These are phyloP conservation scores for Climacteris rufus DNA, from an alignment of 2,113 vertebrate genomes.

Conservation along the genomic window DNA sequence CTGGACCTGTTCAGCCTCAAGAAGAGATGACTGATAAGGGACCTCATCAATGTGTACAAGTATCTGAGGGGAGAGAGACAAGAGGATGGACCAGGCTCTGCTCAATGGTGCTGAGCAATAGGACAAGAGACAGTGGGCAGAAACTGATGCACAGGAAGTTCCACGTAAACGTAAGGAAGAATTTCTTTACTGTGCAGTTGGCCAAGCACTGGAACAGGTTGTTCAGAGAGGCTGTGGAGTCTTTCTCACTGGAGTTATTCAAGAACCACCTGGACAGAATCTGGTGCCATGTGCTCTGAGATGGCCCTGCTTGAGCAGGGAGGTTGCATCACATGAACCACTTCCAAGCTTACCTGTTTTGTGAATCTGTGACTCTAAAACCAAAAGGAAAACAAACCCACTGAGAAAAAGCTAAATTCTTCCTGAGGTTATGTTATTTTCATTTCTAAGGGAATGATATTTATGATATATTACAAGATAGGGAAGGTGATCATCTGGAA, in stretches of 20 bases:
- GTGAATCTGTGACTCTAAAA: background rate
- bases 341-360: background rate
- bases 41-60: background rate
- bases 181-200: background rate
- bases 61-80: background rate
- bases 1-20: background rate
- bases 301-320: background rate
- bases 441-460: background rate
- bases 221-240: too few species aligned
- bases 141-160: background rate
- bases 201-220: background rate
- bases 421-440: background rate
- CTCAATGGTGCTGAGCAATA: background rate
- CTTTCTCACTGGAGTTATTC: background rate
- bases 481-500: background rate
- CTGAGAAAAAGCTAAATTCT: background rate
- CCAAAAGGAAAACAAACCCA: background rate
- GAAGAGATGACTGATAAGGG: background rate
- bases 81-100: background rate
- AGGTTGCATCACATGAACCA: background rate
- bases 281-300: rapidly evolving
- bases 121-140: background rate
- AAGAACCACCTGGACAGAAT: background rate
- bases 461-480: background rate
- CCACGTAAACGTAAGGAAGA: background rate